phyloP scores from a whole-genome alignment of 2,888 invertebrate species.

The Leptothorax acervorum region DNA sequence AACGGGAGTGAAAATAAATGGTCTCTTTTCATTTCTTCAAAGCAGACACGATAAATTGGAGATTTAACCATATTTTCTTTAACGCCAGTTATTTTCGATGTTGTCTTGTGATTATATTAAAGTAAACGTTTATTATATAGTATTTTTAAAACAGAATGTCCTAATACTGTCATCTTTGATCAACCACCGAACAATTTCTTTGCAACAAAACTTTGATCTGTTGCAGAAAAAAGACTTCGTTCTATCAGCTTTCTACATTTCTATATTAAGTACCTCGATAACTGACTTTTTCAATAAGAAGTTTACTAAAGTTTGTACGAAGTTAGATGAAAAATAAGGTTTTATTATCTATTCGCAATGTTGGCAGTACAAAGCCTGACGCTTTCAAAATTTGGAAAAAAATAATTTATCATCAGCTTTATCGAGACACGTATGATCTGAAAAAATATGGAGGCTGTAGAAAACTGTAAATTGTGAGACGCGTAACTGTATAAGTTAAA shows the following conservation, averaged over 20 bases:
- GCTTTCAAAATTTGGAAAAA: not conserved
- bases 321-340: conserved; percentile 18
- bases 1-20: not conserved
- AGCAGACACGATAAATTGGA: not conserved
- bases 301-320: not conserved
- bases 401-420: not conserved
- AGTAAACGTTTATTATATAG: not conserved
- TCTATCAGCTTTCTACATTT: conserved; percentile 14
- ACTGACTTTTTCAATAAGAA: conserved; percentile 5
- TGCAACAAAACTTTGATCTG: not conserved
- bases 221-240: not conserved
- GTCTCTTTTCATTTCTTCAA: not conserved
- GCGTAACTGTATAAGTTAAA: not conserved
- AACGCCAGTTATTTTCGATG: not conserved
- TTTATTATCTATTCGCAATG: not conserved
- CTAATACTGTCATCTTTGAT: not conserved
- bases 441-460: not conserved
- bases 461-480: not conserved
- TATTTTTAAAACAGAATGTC: not conserved
- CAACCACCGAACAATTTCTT: not conserved
- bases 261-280: conserved; percentile 26
- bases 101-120: not conserved
- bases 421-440: not conserved
- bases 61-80: not conserved
- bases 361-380: not conserved